These are phyloP conservation scores for Enteromius radiatus DNA, from an alignment of 2,797 vertebrate species.

Conservation along the genomic window DNA sequence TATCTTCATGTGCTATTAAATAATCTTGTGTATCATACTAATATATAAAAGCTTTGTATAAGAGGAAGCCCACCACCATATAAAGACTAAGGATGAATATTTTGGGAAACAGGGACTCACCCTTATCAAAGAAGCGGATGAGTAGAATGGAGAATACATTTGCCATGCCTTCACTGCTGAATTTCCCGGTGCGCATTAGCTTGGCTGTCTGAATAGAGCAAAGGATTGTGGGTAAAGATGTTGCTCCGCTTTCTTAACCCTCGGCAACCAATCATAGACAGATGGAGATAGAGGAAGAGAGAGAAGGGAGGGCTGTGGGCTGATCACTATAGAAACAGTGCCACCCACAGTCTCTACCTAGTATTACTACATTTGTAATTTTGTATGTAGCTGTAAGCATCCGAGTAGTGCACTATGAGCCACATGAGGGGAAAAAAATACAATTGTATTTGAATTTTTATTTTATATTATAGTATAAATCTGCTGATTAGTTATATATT, in stretches of 20 bases:
- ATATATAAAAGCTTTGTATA: not conserved
- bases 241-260: conserved; percentile 36
- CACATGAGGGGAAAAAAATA: not conserved
- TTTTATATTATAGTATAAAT: conserved; percentile 13
- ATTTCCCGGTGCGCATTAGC: conserved; percentile 47
- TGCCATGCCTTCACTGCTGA: conserved; percentile 55
- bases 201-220: conserved; percentile 47
- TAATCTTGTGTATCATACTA: not conserved
- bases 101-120: conserved; percentile 55
- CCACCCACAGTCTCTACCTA: conserved; percentile 46
- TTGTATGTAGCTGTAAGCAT: conserved; percentile 7
- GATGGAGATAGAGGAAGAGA: conserved; percentile 24
- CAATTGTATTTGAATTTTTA: not conserved
- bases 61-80: conserved; percentile 14
- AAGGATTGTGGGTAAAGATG: conserved; percentile 60
- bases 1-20: not conserved
- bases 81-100: conserved; percentile 14
- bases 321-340: conserved; percentile 62
- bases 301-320: conserved; percentile 22
- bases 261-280: conserved; percentile 58
- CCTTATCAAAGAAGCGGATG: conserved; percentile 35
- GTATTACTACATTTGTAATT: conserved; percentile 36
- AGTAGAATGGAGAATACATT: conserved; percentile 30
- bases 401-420: not conserved
- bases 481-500: not conserved